These are phyloP conservation scores for Ictalurus punctatus DNA, from an alignment of 2,113 vertebrate species.

Conservation along the genomic window DNA sequence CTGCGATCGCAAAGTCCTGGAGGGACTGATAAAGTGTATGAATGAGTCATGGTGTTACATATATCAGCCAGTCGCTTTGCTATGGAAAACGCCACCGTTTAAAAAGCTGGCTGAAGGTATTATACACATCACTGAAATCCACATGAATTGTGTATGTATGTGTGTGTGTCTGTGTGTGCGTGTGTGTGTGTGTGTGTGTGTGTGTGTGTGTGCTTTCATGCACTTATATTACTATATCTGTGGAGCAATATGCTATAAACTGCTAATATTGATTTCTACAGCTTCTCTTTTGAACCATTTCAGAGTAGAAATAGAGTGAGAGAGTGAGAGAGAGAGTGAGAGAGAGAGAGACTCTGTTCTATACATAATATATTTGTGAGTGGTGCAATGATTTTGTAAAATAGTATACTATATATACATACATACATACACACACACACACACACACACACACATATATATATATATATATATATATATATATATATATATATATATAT, in stretches of 20 bases:
- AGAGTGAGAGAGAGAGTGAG: background rate
- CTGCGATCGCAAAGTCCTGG: too few relatives aligned
- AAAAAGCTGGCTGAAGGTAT: background rate
- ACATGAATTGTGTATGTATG: slow-evolving; percentile 15
- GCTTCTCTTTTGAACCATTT: slow-evolving; percentile 5
- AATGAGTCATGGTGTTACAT: background rate
- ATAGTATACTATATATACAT: background rate
- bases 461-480: background rate
- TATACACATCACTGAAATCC: background rate
- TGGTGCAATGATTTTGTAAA: background rate
- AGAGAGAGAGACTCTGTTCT: slow-evolving; percentile 1
- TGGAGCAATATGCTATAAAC: slow-evolving; percentile 13
- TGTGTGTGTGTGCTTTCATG: background rate
- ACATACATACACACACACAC: too few relatives aligned
- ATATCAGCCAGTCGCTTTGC: background rate
- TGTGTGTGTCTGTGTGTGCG: slow-evolving; percentile 10
- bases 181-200: background rate
- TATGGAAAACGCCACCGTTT: background rate
- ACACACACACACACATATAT: too few relatives aligned
- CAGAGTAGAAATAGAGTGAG: slow-evolving; percentile 13
- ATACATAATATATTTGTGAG: background rate
- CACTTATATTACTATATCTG: background rate
- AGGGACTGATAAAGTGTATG: background rate
- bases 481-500: too few relatives aligned
- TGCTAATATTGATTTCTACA: slow-evolving; percentile 19